phyloP scores from a whole-genome alignment of 2,888 invertebrate genomes.

The Taphrorychus bicolor region DNA sequence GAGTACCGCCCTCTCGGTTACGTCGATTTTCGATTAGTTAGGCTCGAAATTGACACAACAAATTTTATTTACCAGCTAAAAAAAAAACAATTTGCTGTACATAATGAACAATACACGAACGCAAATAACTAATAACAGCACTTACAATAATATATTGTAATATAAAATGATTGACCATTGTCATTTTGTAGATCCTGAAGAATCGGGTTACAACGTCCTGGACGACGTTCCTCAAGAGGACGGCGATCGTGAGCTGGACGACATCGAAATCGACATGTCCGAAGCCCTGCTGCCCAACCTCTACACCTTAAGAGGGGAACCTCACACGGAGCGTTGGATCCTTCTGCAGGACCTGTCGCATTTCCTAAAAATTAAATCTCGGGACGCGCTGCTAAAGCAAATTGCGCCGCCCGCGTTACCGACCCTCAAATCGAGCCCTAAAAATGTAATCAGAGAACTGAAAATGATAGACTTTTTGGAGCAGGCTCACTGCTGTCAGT shows the following conservation, averaged over 20 bases:
- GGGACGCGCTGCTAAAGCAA: constrained; percentile 79
- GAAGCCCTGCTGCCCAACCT: constrained; percentile 81
- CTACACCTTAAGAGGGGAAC: constrained; percentile 73
- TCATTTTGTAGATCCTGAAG: constrained; percentile 60
- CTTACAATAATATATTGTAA: no score
- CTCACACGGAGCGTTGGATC: constrained; percentile 78
- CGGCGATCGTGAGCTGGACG: constrained; percentile 62
- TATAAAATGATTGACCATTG: no score
- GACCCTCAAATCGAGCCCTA: constrained; percentile 45
- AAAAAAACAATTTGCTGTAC: no score
- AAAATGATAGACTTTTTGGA: constrained; percentile 83
- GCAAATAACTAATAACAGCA: no score
- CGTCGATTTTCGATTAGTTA: no score
- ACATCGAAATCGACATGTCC: constrained; percentile 82
- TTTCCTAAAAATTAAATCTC: constrained; percentile 79
- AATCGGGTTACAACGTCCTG: constrained; percentile 69
- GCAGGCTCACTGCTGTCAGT: constrained; percentile 80
- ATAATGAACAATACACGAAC: no score
- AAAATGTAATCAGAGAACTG: constrained; percentile 68
- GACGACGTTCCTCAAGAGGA: constrained; percentile 64
- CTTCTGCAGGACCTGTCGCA: constrained; percentile 81
- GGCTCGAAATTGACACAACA: no score
- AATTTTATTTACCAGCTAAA: no score
- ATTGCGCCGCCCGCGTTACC: constrained; percentile 66
- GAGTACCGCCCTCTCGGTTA: no score